Evolutionary conservation across 2,888 invertebrate species (phyloP).

Genomic region (Platycnemis pennipes): DNA sequence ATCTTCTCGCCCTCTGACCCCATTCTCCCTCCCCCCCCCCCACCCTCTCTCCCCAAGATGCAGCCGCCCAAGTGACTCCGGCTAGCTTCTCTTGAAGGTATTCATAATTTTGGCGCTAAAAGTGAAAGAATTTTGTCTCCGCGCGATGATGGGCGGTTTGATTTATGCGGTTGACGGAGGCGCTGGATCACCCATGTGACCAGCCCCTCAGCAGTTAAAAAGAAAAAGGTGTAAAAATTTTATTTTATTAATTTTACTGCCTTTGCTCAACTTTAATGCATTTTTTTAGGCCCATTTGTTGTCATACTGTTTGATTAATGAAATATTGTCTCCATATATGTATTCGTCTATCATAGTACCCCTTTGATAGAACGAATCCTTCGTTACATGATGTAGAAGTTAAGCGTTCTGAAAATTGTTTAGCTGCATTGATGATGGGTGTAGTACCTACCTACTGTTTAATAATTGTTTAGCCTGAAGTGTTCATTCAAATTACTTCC

Average conservation of each 20-base stretch:
- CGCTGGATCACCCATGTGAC: too few species aligned
- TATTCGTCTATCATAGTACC: too few species aligned
- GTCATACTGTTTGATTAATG: not conserved
- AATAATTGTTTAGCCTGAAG: too few species aligned
- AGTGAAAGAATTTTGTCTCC: not conserved
- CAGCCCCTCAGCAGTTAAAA: too few species aligned
- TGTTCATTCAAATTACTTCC: too few species aligned
- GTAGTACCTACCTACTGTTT: too few species aligned
- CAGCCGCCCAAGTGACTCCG: not conserved
- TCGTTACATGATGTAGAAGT: too few species aligned
- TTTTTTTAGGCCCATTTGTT: not conserved
- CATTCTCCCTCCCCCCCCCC: not conserved
- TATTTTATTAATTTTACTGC: not conserved
- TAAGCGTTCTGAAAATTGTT: too few species aligned
- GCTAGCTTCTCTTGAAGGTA: not conserved
- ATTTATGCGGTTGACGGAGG: too few species aligned
- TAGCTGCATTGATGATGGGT: too few species aligned
- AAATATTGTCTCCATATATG: too few species aligned
- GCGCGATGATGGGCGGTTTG: not conserved
- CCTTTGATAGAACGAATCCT: too few species aligned
- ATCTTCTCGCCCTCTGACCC: not conserved
- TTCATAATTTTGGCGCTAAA: not conserved
- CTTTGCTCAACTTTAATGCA: not conserved
- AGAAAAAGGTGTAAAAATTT: not conserved
- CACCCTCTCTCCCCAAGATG: not conserved